Base-by-base conservation (phyloP, 2,113 vertebrate species). In the Ptyas mucosa region DNA sequence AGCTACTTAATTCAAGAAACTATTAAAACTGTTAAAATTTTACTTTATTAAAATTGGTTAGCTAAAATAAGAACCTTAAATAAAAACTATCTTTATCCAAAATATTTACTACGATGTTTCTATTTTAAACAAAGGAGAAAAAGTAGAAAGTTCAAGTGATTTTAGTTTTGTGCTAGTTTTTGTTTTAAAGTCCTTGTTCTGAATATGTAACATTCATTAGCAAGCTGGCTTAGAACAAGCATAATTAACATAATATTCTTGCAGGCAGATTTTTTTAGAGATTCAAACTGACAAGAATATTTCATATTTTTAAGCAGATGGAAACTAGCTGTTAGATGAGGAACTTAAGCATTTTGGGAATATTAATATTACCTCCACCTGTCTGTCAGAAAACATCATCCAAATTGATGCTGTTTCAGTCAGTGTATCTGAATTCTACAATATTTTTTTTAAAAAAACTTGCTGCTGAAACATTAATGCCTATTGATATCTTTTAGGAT, bases 201-300 rank as follows among this genome's bases (percentile, higher is more conserved):
- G 91, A 52, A 52, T 49, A 53, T 10, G 89, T 18, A 94, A 9
- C 58, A 90, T 87, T 43, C 61, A 89, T 29, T 23, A 26, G 0
- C 29, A 4, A 92, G 91, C 91, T 53, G 88, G 95, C 52, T 92
- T 52, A 34, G 5, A 92, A 21, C 87, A 96, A 96, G 92, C 69
- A 91, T 94, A 95, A 93, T 94, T 95, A 96, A 94, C 90, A 94
- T 46, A 39, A 90, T 95, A 95, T 94, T 94, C 92, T 96, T 96
- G 15, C 52, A 91, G 57, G 26, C 58, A 12, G 39, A n/a, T 95
- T 96, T 55, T 92, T 94, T n/a, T 58, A 89, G 91, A 91, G 34
- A 0, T 85, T 75, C 85, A 91, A 93, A 46, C 64, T 85, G 21
- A 55, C 52, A 64, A 51, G 5, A 34, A 9, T 94, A 93, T 95